These are phyloP conservation scores for Capromys pilorides DNA, from an alignment of 2,797 vertebrate genomes.

Conservation along the genomic window DNA sequence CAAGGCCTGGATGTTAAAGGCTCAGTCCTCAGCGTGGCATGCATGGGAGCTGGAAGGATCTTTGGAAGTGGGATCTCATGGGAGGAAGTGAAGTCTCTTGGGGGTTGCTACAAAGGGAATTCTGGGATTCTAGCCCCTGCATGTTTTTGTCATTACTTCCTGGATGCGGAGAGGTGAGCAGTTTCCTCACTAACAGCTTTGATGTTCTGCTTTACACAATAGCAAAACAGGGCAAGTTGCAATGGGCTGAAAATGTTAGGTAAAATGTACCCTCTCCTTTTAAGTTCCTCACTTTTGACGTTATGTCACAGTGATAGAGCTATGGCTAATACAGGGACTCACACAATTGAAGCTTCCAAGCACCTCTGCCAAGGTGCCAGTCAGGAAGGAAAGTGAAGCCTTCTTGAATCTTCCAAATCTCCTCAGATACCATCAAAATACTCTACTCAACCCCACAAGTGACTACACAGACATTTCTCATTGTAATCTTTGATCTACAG, in stretches of 20 bases:
- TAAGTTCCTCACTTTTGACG: background rate
- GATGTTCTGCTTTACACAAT: background rate
- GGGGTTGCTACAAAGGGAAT: background rate
- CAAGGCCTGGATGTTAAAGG: background rate
- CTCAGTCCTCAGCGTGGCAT: background rate
- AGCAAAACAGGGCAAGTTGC: background rate
- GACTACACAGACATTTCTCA: background rate
- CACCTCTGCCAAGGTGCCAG: background rate
- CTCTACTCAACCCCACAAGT: background rate
- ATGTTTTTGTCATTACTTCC: background rate
- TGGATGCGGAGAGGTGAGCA: background rate
- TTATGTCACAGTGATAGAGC: background rate
- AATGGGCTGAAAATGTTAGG: background rate
- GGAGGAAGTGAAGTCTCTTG: background rate
- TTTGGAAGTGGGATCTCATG: background rate
- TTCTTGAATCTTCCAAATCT: background rate
- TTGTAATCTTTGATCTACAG: background rate
- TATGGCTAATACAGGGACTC: background rate
- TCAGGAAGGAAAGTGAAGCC: background rate
- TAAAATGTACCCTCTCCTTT: background rate
- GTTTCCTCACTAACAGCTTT: background rate
- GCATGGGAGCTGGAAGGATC: background rate
- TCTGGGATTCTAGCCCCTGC: background rate
- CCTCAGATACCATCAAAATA: background rate
- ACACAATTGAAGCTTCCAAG: background rate